phyloP scores from a whole-genome alignment of 2,797 vertebrate genomes.

The Margarornis squamiger region DNA sequence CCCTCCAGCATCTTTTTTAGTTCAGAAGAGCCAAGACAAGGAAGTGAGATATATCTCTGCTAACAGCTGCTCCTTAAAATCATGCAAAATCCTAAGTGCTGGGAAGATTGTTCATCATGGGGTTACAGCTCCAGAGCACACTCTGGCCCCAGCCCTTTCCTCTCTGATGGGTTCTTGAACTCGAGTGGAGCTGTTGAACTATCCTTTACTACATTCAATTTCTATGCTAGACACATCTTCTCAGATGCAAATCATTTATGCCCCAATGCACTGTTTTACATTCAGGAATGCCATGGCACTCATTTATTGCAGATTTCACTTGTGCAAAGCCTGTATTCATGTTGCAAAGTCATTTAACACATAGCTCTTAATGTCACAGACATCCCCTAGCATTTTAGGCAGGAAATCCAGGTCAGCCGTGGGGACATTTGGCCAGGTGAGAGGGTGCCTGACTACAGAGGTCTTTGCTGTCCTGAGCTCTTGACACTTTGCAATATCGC shows the following conservation, averaged over 20 bases:
- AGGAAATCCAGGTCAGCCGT: background rate
- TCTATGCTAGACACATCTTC: conserved; percentile 3
- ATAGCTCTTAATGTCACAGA: background rate
- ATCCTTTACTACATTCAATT: background rate
- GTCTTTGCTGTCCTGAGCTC: background rate
- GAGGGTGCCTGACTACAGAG: background rate
- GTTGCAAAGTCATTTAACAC: background rate
- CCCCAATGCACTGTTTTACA: conserved; percentile 26
- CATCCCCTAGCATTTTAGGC: background rate
- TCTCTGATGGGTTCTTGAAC: conserved; percentile 1
- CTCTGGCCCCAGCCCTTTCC: background rate
- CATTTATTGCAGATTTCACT: conserved; percentile 15
- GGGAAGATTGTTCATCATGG: background rate
- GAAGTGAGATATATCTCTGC: background rate
- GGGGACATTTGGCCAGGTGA: background rate
- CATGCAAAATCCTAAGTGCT: background rate
- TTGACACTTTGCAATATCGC: background rate
- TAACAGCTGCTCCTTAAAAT: background rate
- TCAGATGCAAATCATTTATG: conserved; percentile 31
- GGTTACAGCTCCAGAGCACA: background rate
- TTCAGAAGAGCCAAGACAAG: background rate
- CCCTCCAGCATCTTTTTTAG: background rate
- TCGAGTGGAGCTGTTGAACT: background rate
- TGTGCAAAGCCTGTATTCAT: background rate
- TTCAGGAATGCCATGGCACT: background rate